phyloP scores from a whole-genome alignment of 2,888 invertebrate species.

The Achlya flavicornis region DNA sequence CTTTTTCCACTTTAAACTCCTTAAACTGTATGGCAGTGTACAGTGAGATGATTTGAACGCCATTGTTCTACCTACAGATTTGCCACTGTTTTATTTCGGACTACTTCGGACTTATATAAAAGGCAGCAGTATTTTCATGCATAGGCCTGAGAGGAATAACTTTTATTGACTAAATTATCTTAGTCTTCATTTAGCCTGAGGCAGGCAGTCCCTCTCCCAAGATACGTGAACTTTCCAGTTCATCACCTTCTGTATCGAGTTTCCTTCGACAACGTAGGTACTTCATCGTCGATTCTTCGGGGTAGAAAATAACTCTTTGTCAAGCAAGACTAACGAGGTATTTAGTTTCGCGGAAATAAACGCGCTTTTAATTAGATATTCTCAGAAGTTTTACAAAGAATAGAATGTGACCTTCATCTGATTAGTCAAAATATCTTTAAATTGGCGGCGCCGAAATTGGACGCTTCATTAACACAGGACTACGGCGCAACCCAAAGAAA shows the following conservation, averaged over 20 bases:
- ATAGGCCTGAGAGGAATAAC: not conserved
- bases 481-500: constrained; percentile 72
- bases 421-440: constrained; percentile 60
- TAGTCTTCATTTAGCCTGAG: too few relatives aligned
- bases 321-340: not conserved
- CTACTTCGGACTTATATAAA: not conserved
- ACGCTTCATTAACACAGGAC: constrained; percentile 79
- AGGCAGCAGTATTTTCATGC: not conserved
- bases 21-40: constrained; percentile 46
- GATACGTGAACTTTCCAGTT: too few relatives aligned
- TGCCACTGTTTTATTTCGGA: constrained; percentile 48
- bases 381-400: constrained; percentile 16
- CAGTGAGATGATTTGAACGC: constrained; percentile 53
- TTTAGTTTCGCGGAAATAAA: not conserved
- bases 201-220: too few relatives aligned
- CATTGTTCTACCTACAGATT: constrained; percentile 68
- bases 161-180: not conserved
- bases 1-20: constrained; percentile 53
- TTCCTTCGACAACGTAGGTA: not conserved
- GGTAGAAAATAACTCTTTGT: not conserved
- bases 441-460: constrained; percentile 75
- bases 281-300: not conserved
- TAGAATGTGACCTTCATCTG: constrained; percentile 55
- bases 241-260: too few relatives aligned
- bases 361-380: constrained; percentile 2